Evolutionary conservation across 2,113 vertebrate genomes (phyloP).

Genomic region (Pterocles gutturalis): DNA sequence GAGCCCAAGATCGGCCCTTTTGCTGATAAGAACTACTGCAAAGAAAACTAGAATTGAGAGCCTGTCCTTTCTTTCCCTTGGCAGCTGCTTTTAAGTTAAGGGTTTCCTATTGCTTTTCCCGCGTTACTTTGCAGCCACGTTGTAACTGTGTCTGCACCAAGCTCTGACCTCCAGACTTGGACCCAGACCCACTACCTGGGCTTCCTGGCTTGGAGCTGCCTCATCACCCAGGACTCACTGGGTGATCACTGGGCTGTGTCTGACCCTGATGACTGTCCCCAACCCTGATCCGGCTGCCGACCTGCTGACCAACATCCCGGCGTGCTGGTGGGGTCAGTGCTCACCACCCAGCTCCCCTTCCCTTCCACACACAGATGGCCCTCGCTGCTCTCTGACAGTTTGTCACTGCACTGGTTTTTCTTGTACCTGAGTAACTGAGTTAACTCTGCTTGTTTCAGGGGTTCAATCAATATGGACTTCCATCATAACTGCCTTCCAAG

Average conservation of each 20-base stretch:
- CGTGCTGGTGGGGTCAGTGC: neutral
- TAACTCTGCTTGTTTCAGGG: neutral
- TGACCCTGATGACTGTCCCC: neutral
- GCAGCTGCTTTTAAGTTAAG: neutral
- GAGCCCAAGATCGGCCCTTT: neutral
- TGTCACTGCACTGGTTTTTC: neutral
- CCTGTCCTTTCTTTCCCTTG: neutral
- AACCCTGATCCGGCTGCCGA: neutral
- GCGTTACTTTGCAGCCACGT: neutral
- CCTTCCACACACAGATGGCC: neutral
- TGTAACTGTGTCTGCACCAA: neutral
- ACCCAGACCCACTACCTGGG: neutral
- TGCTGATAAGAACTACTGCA: neutral
- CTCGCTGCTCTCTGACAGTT: neutral
- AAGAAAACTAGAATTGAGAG: neutral
- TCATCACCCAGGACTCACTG: neutral
- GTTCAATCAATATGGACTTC: neutral
- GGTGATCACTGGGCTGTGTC: neutral
- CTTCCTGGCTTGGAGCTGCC: neutral
- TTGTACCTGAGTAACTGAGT: neutral
- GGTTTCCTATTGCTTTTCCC: neutral
- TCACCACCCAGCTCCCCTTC: neutral
- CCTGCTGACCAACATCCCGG: neutral
- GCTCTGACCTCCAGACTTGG: neutral
- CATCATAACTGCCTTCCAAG: neutral